These are phyloP conservation scores for Sceliomorpha sp. DNA, from an alignment of 2,888 invertebrate species.

Conservation along the genomic window DNA sequence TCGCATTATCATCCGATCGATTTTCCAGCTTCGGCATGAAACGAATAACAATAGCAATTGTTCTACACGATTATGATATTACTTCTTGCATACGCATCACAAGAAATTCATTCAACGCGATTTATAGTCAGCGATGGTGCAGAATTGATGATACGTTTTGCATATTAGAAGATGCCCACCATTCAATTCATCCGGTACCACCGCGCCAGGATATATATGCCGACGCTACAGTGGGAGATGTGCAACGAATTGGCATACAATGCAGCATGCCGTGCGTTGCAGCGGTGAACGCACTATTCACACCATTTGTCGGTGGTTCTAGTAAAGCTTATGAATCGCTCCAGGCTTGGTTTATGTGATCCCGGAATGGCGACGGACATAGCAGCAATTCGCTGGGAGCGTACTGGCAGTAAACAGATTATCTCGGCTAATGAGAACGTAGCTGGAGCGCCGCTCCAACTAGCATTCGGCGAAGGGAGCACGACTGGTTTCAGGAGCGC, in stretches of 20 bases:
- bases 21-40: conserved; percentile 23
- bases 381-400: conserved; percentile 50
- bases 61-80: conserved; percentile 24
- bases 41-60: conserved; percentile 35
- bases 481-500: conserved; percentile 18
- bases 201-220: conserved; percentile 45
- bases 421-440: conserved; percentile 70
- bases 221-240: conserved; percentile 45
- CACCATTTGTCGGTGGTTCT: conserved; percentile 55
- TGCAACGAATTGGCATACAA: conserved; percentile 53
- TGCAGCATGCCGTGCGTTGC: conserved; percentile 40
- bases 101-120: conserved; percentile 22
- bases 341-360: conserved; percentile 57
- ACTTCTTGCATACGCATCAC: conserved; percentile 16
- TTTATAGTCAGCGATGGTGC: conserved; percentile 18
- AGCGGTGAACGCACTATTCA: conserved; percentile 50
- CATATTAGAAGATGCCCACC: conserved; percentile 68
- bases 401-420: conserved; percentile 66
- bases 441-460: conserved; percentile 43
- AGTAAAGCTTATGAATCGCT: conserved; percentile 60
- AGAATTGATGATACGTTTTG: conserved; percentile 68
- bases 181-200: conserved; percentile 68
- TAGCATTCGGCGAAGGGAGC: conserved; percentile 33
- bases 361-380: conserved; percentile 50
- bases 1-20: conserved; percentile 31